Base-by-base conservation (phyloP, 2,888 invertebrate genomes). In the Cremastobaeus sp. region DNA sequence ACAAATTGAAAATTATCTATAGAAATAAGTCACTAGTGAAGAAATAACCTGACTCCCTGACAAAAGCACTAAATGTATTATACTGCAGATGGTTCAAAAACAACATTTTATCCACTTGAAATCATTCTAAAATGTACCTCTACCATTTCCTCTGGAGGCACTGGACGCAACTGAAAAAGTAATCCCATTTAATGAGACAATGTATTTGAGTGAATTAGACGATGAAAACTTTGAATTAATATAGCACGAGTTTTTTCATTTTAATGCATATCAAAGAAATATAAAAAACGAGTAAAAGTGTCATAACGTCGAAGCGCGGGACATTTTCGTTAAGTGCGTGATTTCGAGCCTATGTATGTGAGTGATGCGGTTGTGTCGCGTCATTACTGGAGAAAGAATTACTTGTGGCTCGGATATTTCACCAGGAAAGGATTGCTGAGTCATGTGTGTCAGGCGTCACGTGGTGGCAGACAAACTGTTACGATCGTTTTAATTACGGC, bases 1-100 rank as follows among this genome's bases (percentile, higher is more conserved):
- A 71, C 59, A 76, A 76, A 77, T 76, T 77, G 74, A 77, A 76
- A 76, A 74, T 74, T 74, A 76, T 57, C 45, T 50, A 52, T 50
- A 45, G 55, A 59, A 52, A 69, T 52, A 57, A 59, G 52, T 52
- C 54, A 39, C 32, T 37, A 21, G 43, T 11, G 20, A 54, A 30
- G 55, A 43, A 60, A 54, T 37, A 18, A 34, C 4, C 14, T 15
- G 34, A 9, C 60, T 20, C 20, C 15, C 21, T 52, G 12, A 18
- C 18, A 39, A 39, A 20, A n/a, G 21, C 20, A 21, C 20, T n/a
- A 39, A 1, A n/a, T 8, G 20, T 18, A 18, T 5, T 39, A 8
- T 9, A 43, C 21, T 37, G 25, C 62, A 60, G 47, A 60, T 37
- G 47, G 6, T 59, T 25, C 25, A 25, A 5, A 32, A 28, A 28